These are phyloP conservation scores for Aphaenogaster ashmeadi DNA, from an alignment of 1,140 invertebrate genomes.

Conservation along the genomic window DNA sequence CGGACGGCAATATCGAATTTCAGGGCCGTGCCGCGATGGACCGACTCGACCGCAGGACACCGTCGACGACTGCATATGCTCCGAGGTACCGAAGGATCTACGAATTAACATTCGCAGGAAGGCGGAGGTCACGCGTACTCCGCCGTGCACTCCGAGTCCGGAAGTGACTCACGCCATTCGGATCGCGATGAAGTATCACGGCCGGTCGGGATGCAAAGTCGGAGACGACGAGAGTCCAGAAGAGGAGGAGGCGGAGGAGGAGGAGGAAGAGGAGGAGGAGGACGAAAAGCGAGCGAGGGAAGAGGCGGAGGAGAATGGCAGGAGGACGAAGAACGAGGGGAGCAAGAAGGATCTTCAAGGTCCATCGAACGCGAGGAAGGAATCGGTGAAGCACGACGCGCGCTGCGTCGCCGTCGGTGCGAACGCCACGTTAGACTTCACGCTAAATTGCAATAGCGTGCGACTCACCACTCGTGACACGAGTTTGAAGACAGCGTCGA, in stretches of 20 bases:
- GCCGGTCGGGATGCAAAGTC: slow-evolving; percentile 34
- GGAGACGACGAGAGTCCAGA: slow-evolving; percentile 21
- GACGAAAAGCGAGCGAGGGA: slow-evolving; percentile 45
- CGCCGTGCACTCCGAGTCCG: slow-evolving; percentile 78
- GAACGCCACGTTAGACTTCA: slow-evolving; percentile 82
- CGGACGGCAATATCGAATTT: slow-evolving; percentile 36
- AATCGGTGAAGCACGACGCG: slow-evolving; percentile 62
- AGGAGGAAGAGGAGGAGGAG: neutral
- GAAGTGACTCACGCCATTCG: slow-evolving; percentile 83
- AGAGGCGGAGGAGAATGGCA: neutral
- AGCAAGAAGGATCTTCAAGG: slow-evolving; percentile 40
- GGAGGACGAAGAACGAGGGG: slow-evolving; percentile 47
- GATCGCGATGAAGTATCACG: slow-evolving; percentile 83
- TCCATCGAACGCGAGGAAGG: slow-evolving; percentile 46
- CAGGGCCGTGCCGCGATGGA: slow-evolving; percentile 44
- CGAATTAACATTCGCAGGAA: slow-evolving; percentile 78
- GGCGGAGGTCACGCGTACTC: slow-evolving; percentile 67
- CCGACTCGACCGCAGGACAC: slow-evolving; percentile 17
- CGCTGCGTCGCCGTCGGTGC: slow-evolving; percentile 72
- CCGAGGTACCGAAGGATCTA: slow-evolving; percentile 79
- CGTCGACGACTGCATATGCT: slow-evolving; percentile 79
- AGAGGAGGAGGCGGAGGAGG: neutral
- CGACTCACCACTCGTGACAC: slow-evolving; percentile 80
- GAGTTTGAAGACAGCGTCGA: slow-evolving; percentile 64
- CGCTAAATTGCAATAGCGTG: slow-evolving; percentile 82